Evolutionary conservation across 2,113 vertebrate genomes (phyloP).

Genomic region (Sminthopsis crassicaudata): DNA sequence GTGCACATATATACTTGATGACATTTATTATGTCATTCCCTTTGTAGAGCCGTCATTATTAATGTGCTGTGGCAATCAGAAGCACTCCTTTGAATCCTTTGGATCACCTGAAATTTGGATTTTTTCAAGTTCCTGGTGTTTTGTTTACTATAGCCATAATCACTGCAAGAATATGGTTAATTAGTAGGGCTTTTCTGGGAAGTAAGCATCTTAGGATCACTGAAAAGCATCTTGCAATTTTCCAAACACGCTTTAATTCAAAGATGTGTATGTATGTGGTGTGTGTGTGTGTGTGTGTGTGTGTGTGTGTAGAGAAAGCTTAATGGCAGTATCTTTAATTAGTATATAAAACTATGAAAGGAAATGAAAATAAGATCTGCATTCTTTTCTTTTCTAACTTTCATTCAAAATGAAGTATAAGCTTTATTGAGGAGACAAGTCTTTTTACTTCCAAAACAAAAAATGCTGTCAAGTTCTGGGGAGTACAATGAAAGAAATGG

Average conservation of each 20-base stretch:
- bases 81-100: neutral
- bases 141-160: neutral
- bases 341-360: neutral
- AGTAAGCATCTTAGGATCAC: neutral
- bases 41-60: neutral
- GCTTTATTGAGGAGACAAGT: neutral
- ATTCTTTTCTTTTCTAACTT: neutral
- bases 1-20: neutral
- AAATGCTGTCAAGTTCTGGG: neutral
- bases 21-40: neutral
- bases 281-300: neutral
- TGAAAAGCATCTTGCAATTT: neutral
- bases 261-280: neutral
- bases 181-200: neutral
- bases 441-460: neutral
- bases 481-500: neutral
- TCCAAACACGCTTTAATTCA: neutral
- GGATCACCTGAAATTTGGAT: neutral
- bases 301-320: neutral
- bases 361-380: neutral
- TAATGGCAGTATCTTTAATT: neutral
- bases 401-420: neutral
- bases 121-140: neutral
- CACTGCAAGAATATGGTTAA: neutral
- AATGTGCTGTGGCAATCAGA: neutral